Evolutionary conservation across 2,113 vertebrate genomes (phyloP).

Genomic region (Sisor rabdophorus): DNA sequence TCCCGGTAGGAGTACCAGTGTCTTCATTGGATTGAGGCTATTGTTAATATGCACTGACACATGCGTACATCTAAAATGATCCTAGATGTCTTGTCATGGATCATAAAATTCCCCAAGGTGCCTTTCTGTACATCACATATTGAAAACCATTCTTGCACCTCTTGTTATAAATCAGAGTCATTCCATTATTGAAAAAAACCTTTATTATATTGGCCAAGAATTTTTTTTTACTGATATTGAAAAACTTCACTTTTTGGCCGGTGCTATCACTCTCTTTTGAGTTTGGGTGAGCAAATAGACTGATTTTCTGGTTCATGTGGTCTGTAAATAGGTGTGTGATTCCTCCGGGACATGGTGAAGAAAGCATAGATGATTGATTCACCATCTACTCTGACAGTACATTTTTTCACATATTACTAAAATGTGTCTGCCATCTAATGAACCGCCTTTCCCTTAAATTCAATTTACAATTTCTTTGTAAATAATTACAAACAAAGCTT

Average conservation of each 20-base stretch:
- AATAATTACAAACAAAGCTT: constrained; percentile 20
- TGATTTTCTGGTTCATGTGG: constrained; percentile 55
- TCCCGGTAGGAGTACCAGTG: constrained; percentile 59
- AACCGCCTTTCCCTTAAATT: constrained; percentile 25
- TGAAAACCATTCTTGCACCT: constrained; percentile 53
- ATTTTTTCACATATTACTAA: constrained; percentile 36
- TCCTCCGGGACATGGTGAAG: constrained; percentile 38
- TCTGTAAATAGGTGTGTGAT: constrained; percentile 52
- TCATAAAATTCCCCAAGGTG: constrained; percentile 74
- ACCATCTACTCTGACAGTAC: constrained; percentile 7
- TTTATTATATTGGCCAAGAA: constrained; percentile 62
- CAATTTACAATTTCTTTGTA: constrained; percentile 16
- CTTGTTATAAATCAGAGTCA: constrained; percentile 57
- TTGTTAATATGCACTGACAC: constrained; percentile 74
- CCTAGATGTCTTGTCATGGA: constrained; percentile 64
- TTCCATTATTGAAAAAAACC: constrained; percentile 38
- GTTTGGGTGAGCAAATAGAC: constrained; percentile 55
- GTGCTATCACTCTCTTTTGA: constrained; percentile 32
- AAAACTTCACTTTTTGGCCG: constrained; percentile 46
- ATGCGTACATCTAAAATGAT: constrained; percentile 69
- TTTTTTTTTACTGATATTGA: constrained; percentile 59
- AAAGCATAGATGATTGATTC: constrained; percentile 35
- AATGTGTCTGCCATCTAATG: constrained; percentile 28
- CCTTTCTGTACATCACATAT: constrained; percentile 64
- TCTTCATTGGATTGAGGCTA: constrained; percentile 64